Base-by-base conservation (phyloP, 2,113 vertebrate species). In the Empidonax traillii region DNA sequence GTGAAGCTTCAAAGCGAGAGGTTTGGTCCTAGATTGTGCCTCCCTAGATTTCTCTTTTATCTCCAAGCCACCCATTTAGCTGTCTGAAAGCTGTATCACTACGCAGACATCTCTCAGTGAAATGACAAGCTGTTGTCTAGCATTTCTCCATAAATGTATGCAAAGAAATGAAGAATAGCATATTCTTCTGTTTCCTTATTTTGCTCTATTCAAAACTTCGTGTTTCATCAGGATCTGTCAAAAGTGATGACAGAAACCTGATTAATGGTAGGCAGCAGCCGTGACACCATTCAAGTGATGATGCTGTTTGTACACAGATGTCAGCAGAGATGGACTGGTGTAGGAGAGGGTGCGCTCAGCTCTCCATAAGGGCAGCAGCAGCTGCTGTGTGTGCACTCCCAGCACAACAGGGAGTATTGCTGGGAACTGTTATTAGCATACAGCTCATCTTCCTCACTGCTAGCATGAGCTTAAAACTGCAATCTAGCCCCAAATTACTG, bases 141-240 rank as follows among this genome's bases (percentile, higher is more conserved):
- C 39, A 33, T 85, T 77, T 75, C 44, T 85, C 37, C 6, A 1
- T 25, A 30, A 84, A 44, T 5, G 12, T 53, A 20, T n/a, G 75
- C 76, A 33, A 25, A 77, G 52, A 52, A 86, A 72, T 49, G 56
- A 66, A 93, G 76, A 90, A 74, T 43, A 93, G 52, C 72, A 80
- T 66, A 93, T 74, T 93, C 56, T 83, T 69, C 81, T 51, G 30
- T 62, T 96, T 90, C 65, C 76, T 81, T 86, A 75, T 71, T 88
- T 90, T 94, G 16, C 43, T 81, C 44, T 84, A 7, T 63, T 55
- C 39, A 51, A 43, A 95, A 51, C 35, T 77, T 84, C 33, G 31
- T 80, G 8, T 69, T 88, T 83, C 51, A 73, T 39, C 55, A 55
- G 39, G 46, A 58, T n/a, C 51, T 69, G 59, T 74, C 85, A 80